Evolutionary conservation across 2,888 invertebrate species (phyloP).

Genomic region (Caenorhabditis sulstoni): DNA sequence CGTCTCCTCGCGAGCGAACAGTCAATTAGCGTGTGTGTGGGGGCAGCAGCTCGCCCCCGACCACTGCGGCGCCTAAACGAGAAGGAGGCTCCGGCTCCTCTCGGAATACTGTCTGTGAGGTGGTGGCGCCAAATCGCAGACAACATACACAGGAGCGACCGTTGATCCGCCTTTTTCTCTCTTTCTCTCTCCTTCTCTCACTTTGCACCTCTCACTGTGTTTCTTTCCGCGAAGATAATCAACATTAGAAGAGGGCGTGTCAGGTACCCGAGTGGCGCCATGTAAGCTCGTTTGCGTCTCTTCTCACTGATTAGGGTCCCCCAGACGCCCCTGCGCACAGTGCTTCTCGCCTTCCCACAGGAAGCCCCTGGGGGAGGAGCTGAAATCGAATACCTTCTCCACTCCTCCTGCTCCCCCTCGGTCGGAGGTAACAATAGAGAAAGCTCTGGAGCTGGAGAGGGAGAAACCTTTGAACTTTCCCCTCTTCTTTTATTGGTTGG

Average conservation of each 20-base stretch:
- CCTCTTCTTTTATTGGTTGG: slow-evolving; percentile 36
- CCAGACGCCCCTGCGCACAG: slow-evolving; percentile 22
- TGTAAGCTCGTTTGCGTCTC: slow-evolving; percentile 60
- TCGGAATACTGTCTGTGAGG: slow-evolving; percentile 46
- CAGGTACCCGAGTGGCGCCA: slow-evolving; percentile 59
- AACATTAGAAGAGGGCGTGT: slow-evolving; percentile 49
- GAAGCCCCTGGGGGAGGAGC: slow-evolving; percentile 23
- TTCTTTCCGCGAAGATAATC: slow-evolving; percentile 42
- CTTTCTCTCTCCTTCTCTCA: slow-evolving; percentile 37
- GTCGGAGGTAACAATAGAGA: slow-evolving; percentile 26
- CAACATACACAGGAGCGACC: slow-evolving; percentile 41
- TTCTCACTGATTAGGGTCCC: slow-evolving; percentile 51
- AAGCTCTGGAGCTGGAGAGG: slow-evolving; percentile 13
- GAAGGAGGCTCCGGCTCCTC: slow-evolving; percentile 39
- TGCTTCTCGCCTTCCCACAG: slow-evolving; percentile 3
- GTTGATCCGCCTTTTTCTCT: slow-evolving; percentile 48
- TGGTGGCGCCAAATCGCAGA: slow-evolving; percentile 58
- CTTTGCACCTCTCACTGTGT: too few relatives aligned
- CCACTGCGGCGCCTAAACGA: slow-evolving; percentile 36
- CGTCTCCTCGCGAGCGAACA: slow-evolving; percentile 3
- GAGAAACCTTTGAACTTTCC: slow-evolving; percentile 35
- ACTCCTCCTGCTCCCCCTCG: slow-evolving; percentile 2
- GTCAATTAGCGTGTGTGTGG: slow-evolving; percentile 1
- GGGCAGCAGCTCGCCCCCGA: slow-evolving; percentile 4
- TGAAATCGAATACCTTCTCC: slow-evolving; percentile 48